Conservation (phyloP, 2,888 invertebrate species). For the Heliothis peltigera region DNA sequence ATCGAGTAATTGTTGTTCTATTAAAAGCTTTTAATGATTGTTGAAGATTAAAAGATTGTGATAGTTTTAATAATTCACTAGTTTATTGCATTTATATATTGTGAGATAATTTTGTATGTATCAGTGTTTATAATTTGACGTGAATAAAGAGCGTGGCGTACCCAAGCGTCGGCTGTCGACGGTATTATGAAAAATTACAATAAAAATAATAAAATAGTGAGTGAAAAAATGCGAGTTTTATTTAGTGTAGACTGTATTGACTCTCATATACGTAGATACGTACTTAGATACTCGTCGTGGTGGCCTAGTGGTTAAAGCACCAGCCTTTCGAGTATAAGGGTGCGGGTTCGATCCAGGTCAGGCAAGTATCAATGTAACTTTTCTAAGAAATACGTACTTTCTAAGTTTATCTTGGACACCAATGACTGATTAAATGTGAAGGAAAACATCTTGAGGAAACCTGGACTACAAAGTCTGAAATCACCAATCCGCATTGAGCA, state of each 20-base stretch:
- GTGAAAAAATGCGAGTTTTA: slow-evolving; percentile 69
- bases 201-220: slow-evolving; percentile 89
- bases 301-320: no score
- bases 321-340: no score
- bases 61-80: slow-evolving; percentile 70
- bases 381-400: no score
- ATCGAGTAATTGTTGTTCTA: slow-evolving; percentile 76
- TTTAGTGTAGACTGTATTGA: slow-evolving; percentile 31
- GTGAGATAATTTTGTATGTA: slow-evolving; percentile 64
- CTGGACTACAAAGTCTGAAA: no score
- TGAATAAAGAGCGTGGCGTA: slow-evolving; percentile 74
- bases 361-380: no score
- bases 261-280: no score
- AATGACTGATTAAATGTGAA: no score
- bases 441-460: no score
- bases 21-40: slow-evolving; percentile 85
- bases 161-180: slow-evolving; percentile 75
- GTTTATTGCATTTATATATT: slow-evolving; percentile 67
- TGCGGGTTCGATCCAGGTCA: no score
- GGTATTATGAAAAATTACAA: slow-evolving; percentile 89
- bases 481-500: no score
- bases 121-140: slow-evolving; percentile 71
- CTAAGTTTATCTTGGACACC: no score
- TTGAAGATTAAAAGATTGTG: slow-evolving; percentile 78
- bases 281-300: no score